phyloP scores from a whole-genome alignment of 2,888 invertebrate genomes.

The Hedychridium roseum region DNA sequence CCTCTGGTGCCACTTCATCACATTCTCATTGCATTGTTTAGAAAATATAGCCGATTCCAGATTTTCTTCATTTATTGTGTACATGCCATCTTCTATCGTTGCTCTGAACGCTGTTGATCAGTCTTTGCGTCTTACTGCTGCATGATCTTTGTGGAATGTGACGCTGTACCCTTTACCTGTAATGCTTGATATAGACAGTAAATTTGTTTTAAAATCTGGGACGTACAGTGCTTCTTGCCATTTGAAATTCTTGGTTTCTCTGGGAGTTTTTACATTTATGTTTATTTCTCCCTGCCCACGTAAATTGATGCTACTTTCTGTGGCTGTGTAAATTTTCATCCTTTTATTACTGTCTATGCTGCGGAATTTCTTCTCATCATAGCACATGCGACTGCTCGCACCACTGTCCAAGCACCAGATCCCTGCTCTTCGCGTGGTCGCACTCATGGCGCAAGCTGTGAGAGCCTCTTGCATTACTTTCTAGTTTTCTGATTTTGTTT shows the following conservation, averaged over 20 bases:
- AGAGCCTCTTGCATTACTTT: slow-evolving; percentile 3
- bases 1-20: slow-evolving; percentile 27
- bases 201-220: no score
- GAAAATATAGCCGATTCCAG: not conserved
- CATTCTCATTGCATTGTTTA: not conserved
- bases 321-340: slow-evolving; percentile 18
- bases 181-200: no score
- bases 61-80: slow-evolving; percentile 7
- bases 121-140: no score
- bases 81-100: slow-evolving; percentile 3
- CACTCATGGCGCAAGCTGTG: slow-evolving; percentile 1
- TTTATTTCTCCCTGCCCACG: no score
- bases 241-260: no score
- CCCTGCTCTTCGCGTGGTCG: not conserved
- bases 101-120: slow-evolving; percentile 10
- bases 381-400: slow-evolving; percentile 24
- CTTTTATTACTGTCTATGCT: slow-evolving; percentile 5
- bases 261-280: no score
- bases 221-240: no score
- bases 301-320: no score
- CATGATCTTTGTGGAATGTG: no score
- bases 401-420: slow-evolving; percentile 28
- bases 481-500: not conserved
- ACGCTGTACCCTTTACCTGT: no score
- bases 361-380: slow-evolving; percentile 14